These are phyloP conservation scores for Heteromyza rotundicornis DNA, from an alignment of 2,888 invertebrate species.

Conservation along the genomic window DNA sequence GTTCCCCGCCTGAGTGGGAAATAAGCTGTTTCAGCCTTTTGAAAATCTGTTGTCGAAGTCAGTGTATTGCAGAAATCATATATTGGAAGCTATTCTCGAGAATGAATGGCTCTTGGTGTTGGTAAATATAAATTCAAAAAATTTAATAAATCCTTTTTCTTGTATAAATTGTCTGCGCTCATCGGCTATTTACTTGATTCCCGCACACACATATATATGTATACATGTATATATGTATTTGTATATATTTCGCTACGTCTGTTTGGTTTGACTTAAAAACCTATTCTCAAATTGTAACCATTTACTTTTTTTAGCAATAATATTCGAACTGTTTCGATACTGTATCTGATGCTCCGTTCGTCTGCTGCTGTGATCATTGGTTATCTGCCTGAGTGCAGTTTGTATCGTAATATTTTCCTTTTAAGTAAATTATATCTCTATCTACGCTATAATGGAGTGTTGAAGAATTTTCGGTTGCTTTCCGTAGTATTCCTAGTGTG, in stretches of 20 bases:
- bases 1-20: background rate
- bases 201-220: conserved; percentile 11
- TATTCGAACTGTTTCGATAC: conserved; percentile 33
- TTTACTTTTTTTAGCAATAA: conserved; percentile 23
- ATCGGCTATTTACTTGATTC: background rate
- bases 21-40: conserved; percentile 2
- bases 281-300: conserved; percentile 5
- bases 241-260: conserved; percentile 19
- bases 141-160: background rate
- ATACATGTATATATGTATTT: conserved; percentile 31
- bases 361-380: conserved; percentile 32
- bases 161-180: background rate
- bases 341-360: conserved; percentile 40
- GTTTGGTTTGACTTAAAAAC: conserved; percentile 29
- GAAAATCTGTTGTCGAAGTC: background rate
- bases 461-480: conserved; percentile 38
- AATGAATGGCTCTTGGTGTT: too few species aligned
- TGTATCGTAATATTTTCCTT: conserved; percentile 32
- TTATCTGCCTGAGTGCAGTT: conserved; percentile 17
- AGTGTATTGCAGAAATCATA: background rate
- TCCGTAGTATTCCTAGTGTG: conserved; percentile 5
- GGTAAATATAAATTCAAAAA: background rate
- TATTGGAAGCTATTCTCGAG: too few species aligned
- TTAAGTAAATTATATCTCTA: conserved; percentile 39
- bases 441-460: conserved; percentile 56